Percentiles rank a stretch among this genome's conserved stretches.
These are phyloP conservation scores for Molossus alvarezi DNA, from an alignment of 2,797 vertebrate species.

Conservation along the genomic window DNA sequence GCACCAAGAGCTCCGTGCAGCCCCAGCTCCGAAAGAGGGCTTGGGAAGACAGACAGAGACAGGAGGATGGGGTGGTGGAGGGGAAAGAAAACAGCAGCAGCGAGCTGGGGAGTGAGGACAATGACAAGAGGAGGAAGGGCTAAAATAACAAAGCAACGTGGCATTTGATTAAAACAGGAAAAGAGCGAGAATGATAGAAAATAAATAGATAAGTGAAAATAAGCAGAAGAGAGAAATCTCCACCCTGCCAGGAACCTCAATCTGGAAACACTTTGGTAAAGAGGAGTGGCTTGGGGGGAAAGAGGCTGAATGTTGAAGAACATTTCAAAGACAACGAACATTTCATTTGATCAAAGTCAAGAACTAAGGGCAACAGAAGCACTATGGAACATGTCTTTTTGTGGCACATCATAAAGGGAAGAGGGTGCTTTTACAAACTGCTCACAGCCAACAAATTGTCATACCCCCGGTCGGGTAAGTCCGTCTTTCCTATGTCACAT, in stretches of 20 bases:
- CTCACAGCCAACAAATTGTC: background rate
- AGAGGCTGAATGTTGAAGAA: background rate
- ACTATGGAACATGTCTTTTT: background rate
- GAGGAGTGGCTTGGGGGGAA: background rate
- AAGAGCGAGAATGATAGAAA: background rate
- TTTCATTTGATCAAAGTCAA: background rate
- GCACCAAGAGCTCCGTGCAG: too few species aligned
- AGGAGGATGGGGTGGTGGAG: too few species aligned
- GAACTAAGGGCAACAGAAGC: background rate
- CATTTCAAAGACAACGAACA: background rate
- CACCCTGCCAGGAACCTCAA: background rate
- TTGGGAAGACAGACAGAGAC: background rate
- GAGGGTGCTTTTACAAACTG: background rate
- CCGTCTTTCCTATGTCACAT: rapidly evolving
- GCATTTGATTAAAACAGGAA: background rate
- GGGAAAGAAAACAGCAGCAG: background rate
- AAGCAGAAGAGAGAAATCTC: background rate
- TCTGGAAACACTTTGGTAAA: background rate
- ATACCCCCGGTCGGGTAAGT: rapidly evolving
- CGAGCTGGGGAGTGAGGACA: background rate
- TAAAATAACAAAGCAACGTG: background rate
- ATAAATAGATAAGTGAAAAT: background rate
- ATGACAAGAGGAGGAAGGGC: background rate
- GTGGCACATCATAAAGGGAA: background rate
- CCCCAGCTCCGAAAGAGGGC: background rate